Evolutionary conservation across 1,140 invertebrate species (phyloP), one percentile per base, ranked within the genome.

Genomic region (Euura lappo): DNA sequence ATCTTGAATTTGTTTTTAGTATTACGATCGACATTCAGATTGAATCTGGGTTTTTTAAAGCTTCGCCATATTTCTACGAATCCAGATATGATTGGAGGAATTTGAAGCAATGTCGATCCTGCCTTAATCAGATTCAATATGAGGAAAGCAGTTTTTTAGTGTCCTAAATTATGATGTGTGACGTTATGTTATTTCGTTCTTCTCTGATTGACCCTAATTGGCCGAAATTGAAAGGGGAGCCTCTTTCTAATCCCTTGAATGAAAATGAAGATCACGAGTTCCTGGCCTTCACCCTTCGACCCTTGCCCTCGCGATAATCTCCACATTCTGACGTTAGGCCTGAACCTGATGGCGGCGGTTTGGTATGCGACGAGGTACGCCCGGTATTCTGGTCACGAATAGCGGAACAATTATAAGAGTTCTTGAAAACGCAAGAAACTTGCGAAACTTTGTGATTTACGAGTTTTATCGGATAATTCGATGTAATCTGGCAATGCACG

Each of bases 321-420:
- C 28, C 28, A 28, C 28, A 28, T 0, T 28, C 28, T 28, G 28
- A 28, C 28, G 28, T 28, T 28, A 28, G 1, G 13, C 3, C 51
- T 60, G 8, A 8, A 7, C 47, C 47, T 51, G 51, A 6, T 60
- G 0, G 13, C 10, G 51, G 13, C 51, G 8, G 10, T 8, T 8
- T 60, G 51, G 51, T 11, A 60, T 60, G 3, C 51, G 51, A n/a
- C 13, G 51, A 4, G 51, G 28, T 28, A 60, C 51, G 51, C 51
- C 3, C 3, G 8, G 51, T 60, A 11, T n/a, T 5, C 8, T n/a
- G 51, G 51, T 60, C 51, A 60, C 51, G 51, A 60, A 60, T 11
- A 60, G 51, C 51, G 51, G 51, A 51, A 51, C 47, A 51, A 51
- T 51, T 51, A 51, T 28, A 28, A 51, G 47, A 51, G 47, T 51